These are phyloP conservation scores for Cheirogaleus medius DNA, from an alignment of 2,113 vertebrate genomes.

Conservation along the genomic window DNA sequence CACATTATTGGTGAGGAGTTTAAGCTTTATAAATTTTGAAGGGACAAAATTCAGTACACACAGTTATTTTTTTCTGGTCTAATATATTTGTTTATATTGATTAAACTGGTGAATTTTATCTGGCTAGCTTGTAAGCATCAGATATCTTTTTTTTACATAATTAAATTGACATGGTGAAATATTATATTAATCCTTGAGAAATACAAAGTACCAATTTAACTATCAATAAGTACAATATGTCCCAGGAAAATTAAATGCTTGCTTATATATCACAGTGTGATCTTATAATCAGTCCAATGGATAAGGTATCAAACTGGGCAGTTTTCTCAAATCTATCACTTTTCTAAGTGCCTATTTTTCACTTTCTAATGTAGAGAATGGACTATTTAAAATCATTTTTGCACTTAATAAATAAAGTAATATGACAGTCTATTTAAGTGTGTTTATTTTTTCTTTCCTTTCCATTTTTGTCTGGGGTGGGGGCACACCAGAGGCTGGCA, in stretches of 20 bases:
- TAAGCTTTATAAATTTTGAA: background rate
- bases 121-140: background rate
- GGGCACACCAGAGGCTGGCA: background rate
- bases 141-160: background rate
- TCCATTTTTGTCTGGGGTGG: background rate
- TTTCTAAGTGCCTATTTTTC: background rate
- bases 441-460: background rate
- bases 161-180: background rate
- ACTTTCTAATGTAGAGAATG: background rate
- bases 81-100: background rate
- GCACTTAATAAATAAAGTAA: background rate
- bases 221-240: background rate
- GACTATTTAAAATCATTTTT: background rate
- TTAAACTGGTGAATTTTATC: background rate
- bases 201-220: background rate
- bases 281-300: background rate
- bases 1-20: background rate
- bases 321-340: background rate
- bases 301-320: too few relatives aligned
- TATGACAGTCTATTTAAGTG: background rate
- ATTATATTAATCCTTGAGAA: background rate
- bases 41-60: background rate
- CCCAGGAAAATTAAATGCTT: background rate
- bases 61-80: background rate
- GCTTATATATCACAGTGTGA: background rate